Conservation (phyloP, 2,113 vertebrate species). For the Scytalopus superciliaris region DNA sequence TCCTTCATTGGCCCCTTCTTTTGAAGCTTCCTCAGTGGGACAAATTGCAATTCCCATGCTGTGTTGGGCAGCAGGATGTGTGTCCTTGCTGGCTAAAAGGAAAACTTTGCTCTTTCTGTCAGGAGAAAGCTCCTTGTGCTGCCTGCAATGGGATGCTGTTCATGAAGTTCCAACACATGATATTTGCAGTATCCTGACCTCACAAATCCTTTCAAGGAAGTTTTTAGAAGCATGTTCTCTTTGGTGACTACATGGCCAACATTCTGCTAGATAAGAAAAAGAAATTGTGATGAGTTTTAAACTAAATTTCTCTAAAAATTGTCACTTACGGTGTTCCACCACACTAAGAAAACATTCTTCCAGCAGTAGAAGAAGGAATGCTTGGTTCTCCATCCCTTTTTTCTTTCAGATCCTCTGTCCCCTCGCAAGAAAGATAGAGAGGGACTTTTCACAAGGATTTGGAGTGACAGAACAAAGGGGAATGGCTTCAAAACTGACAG, state of each 20-base stretch:
- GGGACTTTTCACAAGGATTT: neutral
- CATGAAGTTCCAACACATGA: neutral
- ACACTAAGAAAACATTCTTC: neutral
- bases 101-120: neutral
- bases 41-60: neutral
- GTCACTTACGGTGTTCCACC: neutral
- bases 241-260: neutral
- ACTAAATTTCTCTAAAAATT: neutral
- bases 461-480: neutral
- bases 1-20: neutral
- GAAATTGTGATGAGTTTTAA: neutral
- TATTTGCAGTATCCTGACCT: neutral
- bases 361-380: neutral
- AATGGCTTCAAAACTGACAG: neutral
- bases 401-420: neutral
- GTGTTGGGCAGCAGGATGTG: neutral
- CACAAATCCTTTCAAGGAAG: neutral
- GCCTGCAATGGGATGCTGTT: neutral
- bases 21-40: neutral
- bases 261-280: neutral
- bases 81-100: neutral
- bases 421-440: neutral
- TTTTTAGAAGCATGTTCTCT: neutral
- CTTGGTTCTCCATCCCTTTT: neutral
- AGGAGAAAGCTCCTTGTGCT: neutral